phyloP scores from a whole-genome alignment of 1,140 invertebrate genomes.

The Sipha flava region DNA sequence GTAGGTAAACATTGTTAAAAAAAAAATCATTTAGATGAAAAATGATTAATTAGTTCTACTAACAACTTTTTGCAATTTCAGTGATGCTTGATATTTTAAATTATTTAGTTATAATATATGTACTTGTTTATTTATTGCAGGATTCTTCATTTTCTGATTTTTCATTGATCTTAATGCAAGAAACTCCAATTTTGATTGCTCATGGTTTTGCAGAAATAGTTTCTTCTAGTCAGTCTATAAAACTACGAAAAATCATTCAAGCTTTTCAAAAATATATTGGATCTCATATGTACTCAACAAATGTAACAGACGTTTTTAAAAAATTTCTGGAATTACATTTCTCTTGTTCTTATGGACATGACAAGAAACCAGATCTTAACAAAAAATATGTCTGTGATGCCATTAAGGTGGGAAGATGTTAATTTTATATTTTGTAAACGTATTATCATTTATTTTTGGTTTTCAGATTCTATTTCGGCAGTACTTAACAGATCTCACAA shows the following conservation, averaged over 20 bases:
- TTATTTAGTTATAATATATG: too few species aligned
- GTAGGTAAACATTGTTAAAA: too few species aligned
- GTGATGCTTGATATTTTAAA: too few species aligned
- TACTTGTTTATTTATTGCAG: too few species aligned
- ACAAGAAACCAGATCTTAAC: slow-evolving; percentile 15
- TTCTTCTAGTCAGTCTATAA: slow-evolving; percentile 5
- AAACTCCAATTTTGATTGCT: slow-evolving; percentile 21
- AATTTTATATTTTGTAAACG: neutral
- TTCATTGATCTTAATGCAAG: slow-evolving; percentile 9
- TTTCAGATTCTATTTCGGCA: slow-evolving; percentile 22
- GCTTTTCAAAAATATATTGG: slow-evolving; percentile 28
- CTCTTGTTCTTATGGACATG: neutral
- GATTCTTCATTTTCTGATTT: slow-evolving; percentile 24
- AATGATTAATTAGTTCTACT: too few species aligned
- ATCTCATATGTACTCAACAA: slow-evolving; percentile 14
- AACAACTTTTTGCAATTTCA: too few species aligned
- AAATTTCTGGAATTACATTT: slow-evolving; percentile 17
- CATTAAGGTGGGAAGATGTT: neutral
- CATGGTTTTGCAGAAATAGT: slow-evolving; percentile 10
- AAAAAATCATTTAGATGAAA: too few species aligned
- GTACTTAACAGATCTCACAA: slow-evolving; percentile 11
- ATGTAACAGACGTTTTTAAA: slow-evolving; percentile 12
- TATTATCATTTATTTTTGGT: neutral
- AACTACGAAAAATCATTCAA: slow-evolving; percentile 14
- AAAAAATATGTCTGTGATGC: slow-evolving; percentile 26